Evolutionary conservation across 2,797 vertebrate species (phyloP).

Genomic region (Chrosomus eos): DNA sequence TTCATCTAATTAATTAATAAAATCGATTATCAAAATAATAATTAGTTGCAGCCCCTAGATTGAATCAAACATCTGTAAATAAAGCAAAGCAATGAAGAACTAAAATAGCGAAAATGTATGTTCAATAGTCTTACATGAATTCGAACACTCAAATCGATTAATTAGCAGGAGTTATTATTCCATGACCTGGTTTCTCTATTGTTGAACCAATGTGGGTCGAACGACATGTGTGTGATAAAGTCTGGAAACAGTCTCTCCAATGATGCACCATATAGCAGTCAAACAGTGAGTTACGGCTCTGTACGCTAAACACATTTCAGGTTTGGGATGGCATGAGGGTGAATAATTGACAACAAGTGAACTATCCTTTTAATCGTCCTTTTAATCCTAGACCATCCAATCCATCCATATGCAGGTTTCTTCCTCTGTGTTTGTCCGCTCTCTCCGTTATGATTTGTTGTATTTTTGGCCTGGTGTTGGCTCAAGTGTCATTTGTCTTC

Average conservation of each 20-base stretch:
- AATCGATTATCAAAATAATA: too few species aligned
- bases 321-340: background rate
- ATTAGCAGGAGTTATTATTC: background rate
- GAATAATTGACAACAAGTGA: background rate
- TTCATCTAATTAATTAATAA: too few species aligned
- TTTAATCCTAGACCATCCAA: background rate
- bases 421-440: constrained; percentile 10
- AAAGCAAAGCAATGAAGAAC: too few species aligned
- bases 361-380: background rate
- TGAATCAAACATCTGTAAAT: too few species aligned
- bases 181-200: background rate
- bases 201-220: background rate
- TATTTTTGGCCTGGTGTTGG: constrained; percentile 49
- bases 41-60: too few species aligned
- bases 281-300: background rate
- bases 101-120: too few species aligned
- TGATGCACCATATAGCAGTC: too few species aligned
- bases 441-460: constrained; percentile 24
- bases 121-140: too few species aligned
- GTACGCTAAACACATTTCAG: background rate
- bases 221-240: background rate
- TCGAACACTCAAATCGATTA: background rate
- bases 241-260: background rate
- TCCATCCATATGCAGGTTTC: background rate
- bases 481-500: constrained; percentile 51